Evolutionary conservation across 2,888 invertebrate species (phyloP).

Genomic region (Eupithecia inturbata): DNA sequence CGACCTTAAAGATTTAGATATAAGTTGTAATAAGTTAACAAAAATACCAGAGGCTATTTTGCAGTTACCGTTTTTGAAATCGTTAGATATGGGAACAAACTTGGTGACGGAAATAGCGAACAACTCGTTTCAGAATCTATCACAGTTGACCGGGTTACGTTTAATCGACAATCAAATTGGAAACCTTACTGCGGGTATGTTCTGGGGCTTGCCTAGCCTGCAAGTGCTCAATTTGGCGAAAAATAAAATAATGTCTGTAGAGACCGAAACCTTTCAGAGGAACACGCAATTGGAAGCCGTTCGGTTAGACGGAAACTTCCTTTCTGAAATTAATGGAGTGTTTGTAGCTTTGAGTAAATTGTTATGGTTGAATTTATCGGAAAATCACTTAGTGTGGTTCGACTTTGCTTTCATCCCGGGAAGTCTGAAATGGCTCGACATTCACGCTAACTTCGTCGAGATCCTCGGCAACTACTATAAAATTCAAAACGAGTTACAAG

Average conservation of each 20-base stretch:
- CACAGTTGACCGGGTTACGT: slow-evolving; percentile 93
- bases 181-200: slow-evolving; percentile 93
- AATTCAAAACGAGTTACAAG: slow-evolving; percentile 90
- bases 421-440: slow-evolving; percentile 94
- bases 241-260: slow-evolving; percentile 94
- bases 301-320: slow-evolving; percentile 93
- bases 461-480: slow-evolving; percentile 94
- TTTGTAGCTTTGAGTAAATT: slow-evolving; percentile 93
- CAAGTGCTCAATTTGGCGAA: slow-evolving; percentile 95
- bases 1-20: slow-evolving; percentile 93
- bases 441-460: slow-evolving; percentile 95
- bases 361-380: slow-evolving; percentile 94
- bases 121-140: slow-evolving; percentile 92
- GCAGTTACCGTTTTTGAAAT: slow-evolving; percentile 92
- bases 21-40: slow-evolving; percentile 93
- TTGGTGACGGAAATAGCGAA: slow-evolving; percentile 92
- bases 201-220: slow-evolving; percentile 91
- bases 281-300: slow-evolving; percentile 94
- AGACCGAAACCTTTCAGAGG: slow-evolving; percentile 92
- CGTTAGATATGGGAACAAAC: slow-evolving; percentile 96
- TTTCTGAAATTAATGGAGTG: slow-evolving; percentile 95
- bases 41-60: slow-evolving; percentile 93
- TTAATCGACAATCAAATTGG: slow-evolving; percentile 96
- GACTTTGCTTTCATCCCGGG: slow-evolving; percentile 96
- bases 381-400: slow-evolving; percentile 96